phyloP scores from a whole-genome alignment of 2,797 vertebrate genomes.

The Hoplostethus atlanticus region DNA sequence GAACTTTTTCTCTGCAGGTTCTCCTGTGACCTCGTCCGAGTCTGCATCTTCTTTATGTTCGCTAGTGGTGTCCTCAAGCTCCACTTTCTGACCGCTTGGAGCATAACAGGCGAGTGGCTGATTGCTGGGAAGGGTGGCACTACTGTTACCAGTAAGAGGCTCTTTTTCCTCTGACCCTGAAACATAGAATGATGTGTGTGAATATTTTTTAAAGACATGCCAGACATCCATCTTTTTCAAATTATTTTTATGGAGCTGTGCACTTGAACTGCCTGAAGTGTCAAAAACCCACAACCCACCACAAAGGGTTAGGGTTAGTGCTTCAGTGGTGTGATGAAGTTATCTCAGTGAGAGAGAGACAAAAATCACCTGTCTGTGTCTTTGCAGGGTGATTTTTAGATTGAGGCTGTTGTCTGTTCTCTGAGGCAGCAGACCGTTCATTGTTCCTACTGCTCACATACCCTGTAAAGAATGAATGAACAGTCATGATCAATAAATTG shows the following conservation, averaged over 20 bases:
- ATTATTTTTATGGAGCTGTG: too few species aligned
- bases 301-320: not conserved
- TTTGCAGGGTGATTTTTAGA: too few species aligned
- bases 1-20: too few species aligned
- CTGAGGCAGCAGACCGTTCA: not conserved
- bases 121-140: not conserved
- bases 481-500: not conserved
- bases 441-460: fast-evolving
- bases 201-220: too few species aligned
- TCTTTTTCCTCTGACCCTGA: constrained; percentile 23
- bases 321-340: not conserved
- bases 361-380: too few species aligned
- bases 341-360: not conserved
- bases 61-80: not conserved
- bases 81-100: too few species aligned
- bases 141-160: not conserved
- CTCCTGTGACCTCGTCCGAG: too few species aligned
- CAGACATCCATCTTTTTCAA: too few species aligned
- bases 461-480: constrained; percentile 10
- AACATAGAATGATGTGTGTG: constrained; percentile 17
- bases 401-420: too few species aligned
- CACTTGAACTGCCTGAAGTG: not conserved
- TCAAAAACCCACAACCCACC: not conserved
- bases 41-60: not conserved
- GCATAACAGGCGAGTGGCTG: too few species aligned